phyloP scores from a whole-genome alignment of 2,797 vertebrate species.

The Margarornis squamiger region DNA sequence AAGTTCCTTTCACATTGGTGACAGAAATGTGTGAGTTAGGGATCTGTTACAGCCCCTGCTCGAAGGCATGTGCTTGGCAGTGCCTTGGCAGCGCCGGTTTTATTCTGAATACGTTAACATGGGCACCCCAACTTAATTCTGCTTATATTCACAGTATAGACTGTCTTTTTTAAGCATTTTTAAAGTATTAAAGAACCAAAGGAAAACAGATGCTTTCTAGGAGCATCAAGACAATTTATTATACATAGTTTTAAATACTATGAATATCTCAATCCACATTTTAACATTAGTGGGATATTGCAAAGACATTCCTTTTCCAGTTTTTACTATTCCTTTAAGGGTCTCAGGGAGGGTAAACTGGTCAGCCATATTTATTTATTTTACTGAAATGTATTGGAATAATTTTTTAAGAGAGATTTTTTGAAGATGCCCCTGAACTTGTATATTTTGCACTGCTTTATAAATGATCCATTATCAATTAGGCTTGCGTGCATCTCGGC shows the following conservation, averaged over 20 bases:
- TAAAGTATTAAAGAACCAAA: constrained; percentile 82
- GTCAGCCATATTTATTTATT: constrained; percentile 85
- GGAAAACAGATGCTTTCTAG: constrained; percentile 77
- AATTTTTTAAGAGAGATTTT: constrained; percentile 79
- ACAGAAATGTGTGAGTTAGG: constrained; percentile 76
- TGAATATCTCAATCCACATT: constrained; percentile 80
- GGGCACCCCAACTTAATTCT: constrained; percentile 87
- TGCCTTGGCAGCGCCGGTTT: constrained; percentile 68
- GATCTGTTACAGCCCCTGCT: constrained; percentile 54
- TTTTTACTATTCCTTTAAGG: constrained; percentile 84
- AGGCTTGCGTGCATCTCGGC: constrained; percentile 73
- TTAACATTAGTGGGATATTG: constrained; percentile 80
- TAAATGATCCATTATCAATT: constrained; percentile 69
- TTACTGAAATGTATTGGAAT: constrained; percentile 79
- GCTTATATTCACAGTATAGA: constrained; percentile 90
- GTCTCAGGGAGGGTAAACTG: constrained; percentile 86
- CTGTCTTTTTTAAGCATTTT: constrained; percentile 89
- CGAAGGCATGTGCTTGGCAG: constrained; percentile 44
- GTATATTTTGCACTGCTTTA: constrained; percentile 81
- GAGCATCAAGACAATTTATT: constrained; percentile 79
- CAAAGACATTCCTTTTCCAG: constrained; percentile 84
- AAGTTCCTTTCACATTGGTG: constrained; percentile 78
- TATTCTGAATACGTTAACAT: constrained; percentile 58
- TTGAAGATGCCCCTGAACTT: constrained; percentile 78
- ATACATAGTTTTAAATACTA: constrained; percentile 82